phyloP scores from a whole-genome alignment of 1,140 invertebrate species.

The Brachystomella parvula region DNA sequence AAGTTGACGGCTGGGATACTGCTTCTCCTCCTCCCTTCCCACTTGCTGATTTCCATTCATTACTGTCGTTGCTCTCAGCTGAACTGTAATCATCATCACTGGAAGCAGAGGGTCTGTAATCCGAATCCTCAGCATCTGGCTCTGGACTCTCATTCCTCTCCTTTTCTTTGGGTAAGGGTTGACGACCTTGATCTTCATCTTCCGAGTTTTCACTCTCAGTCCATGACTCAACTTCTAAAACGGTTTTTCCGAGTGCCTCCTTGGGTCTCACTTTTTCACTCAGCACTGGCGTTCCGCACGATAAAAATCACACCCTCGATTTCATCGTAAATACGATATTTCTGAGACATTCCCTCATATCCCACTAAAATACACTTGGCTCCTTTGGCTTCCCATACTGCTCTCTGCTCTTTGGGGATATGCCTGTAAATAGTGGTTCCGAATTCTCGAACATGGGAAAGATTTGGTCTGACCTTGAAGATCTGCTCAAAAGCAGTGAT shows the following conservation, averaged over 20 bases:
- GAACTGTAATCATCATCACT: background rate
- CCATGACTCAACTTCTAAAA: background rate
- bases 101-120: background rate
- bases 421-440: constrained; percentile 40
- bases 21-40: background rate
- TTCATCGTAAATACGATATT: constrained; percentile 32
- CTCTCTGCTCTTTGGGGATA: constrained; percentile 36
- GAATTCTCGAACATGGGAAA: constrained; percentile 40
- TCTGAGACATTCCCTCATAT: constrained; percentile 30
- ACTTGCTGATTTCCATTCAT: background rate
- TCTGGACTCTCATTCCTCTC: background rate
- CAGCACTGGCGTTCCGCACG: constrained; percentile 26
- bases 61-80: background rate
- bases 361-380: constrained; percentile 38
- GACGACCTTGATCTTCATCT: background rate
- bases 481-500: constrained; percentile 40
- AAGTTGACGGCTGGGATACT: background rate
- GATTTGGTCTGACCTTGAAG: constrained; percentile 37
- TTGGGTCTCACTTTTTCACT: background rate
- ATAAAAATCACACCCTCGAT: constrained; percentile 17
- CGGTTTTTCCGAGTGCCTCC: background rate
- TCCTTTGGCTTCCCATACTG: constrained; percentile 33
- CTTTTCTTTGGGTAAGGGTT: background rate
- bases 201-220: background rate
- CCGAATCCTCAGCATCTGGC: background rate